Evolutionary conservation across 1,140 invertebrate genomes (phyloP), one percentile per base, ranked within the genome.

Genomic region (Rhagoletis pomonella): DNA sequence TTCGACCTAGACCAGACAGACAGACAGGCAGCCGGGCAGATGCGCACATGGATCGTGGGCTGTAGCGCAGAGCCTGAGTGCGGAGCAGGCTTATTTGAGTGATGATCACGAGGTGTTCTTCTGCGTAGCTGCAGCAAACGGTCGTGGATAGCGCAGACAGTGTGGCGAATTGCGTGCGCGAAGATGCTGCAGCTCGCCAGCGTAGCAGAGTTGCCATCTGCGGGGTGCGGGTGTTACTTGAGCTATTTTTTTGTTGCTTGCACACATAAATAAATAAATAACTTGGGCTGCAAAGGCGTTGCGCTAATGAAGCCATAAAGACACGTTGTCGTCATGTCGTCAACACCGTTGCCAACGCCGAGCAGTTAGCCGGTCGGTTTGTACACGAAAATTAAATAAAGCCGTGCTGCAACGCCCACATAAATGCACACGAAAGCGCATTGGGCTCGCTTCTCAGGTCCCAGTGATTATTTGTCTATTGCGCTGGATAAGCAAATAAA

Each of bases 231-330:
- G 73, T 81, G 73, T 81, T 58, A 17, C 14, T n/a, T 29, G 6
- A 4, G 73, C 73, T 29, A 10, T 55, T 5, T 55, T 10, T n/a
- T 19, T 6, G 4, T 77, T n/a, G 73, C 73, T 10, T 55, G 50
- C 50, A 29, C 0, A 29, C 29, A 29, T 29, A 29, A 29, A 29
- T 29, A 29, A 29, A 29, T 29, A 29, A 29, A 29, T 29, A 29
- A 29, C 29, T 29, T 29, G 5, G 47, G 47, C 6, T 10, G 12
- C 29, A 59, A 47, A 86, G 86, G 62, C 86, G 86, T 85, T 77
- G 65, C 29, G 89, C 90, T 91, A 91, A 91, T 91, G 91, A 91
- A 91, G 91, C 91, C 88, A 92, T 91, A 91, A 91, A 91, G 89
- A 91, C 91, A 91, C 91, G 90, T 91, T 90, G 90, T 92, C 92